Base-by-base conservation (phyloP, 2,797 vertebrate species). In the Philypnodon macrostomus region DNA sequence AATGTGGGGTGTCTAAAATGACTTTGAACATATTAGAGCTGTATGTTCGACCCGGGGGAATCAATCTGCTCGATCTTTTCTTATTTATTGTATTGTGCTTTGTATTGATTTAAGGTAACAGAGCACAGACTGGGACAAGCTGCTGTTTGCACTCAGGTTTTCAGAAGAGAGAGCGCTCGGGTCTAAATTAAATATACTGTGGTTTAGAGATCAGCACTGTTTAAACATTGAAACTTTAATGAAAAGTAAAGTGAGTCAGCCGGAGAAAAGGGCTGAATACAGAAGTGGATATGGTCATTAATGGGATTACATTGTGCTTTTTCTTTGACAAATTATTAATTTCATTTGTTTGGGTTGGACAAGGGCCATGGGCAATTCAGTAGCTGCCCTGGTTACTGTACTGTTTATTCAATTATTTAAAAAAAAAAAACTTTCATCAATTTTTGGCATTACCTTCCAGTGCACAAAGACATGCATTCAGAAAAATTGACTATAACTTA, bases 41-140 rank as follows among this genome's bases (percentile, higher is more conserved):
- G 48, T 35, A 13, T 40, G 31, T 9, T 8, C 14, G 39, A 32
- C 48, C 10, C 14, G 0, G 15, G 32, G 27, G 56, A 36, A 46
- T 11, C 27, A 36, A 46, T 11, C 27, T 46, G 13, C n/a, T 44
- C 13, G 0, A 14, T 58, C 16, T 57, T 54, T 64, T 64, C 19
- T 42, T 56, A 42, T 58, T 58, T 37, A 53, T 70, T 56, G 49
- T 33, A 41, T 67, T 76, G 44, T 40, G 32, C 40, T 53, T 50
- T 12, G 34, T 69, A 67, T 74, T 48, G 64, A 72, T 63, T 72
- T 35, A 0, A 3, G 5, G 1, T 68, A 63, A 52, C 53, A 36
- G 19, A 56, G 33, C 45, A 16, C 29, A 23, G 19, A 15, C 33
- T 23, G 33, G 32, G 52, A 65, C 39, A 4, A 30, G 34, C 17